Base-by-base conservation (phyloP, 1,140 invertebrate species). In the Tetramorium simillimum region DNA sequence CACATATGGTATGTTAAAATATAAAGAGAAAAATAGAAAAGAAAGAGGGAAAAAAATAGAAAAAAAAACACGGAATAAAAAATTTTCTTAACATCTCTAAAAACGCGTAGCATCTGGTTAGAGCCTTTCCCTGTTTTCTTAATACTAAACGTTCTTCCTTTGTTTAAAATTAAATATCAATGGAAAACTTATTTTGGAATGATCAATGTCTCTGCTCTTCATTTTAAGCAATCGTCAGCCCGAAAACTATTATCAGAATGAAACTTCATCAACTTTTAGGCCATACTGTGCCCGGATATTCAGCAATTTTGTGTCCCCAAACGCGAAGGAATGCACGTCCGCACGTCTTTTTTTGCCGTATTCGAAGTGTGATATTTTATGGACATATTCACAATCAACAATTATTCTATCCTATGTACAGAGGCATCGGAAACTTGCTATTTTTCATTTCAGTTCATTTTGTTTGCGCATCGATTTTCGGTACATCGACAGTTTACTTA, bases 331-430 rank as follows among this genome's bases (percentile, higher is more conserved):
- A 90, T 90, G 86, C 76, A 90, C 86, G 69, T 46, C 51, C 78
- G 51, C 58, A 43, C 51, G 33, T 77, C 28, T 88, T 86, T 90
- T 60, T 90, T 56, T 62, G 69, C 18, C 75, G 80, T 75, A 86
- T 89, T 73, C 49, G 2, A 88, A 86, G 58, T 73, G 69, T 86
- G 43, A 89, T 89, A 89, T 86, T 86, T 89, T 92, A 91, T 90
- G 75, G 82, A 91, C 88, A 92, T 92, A 93, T 91, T 92, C 89
- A 93, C 88, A 91, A 89, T 92, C 90, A 91, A 93, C 89, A 91
- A 86, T 89, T 90, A 92, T 88, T 53, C 86, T 93, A 93, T 93
- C 33, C 77, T 93, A 93, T 93, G 62, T 94, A 92, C 91, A 93
- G 62, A 77, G 69, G 62, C 43, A 58, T 60, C 21, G 21, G 24